Evolutionary conservation across 1,140 invertebrate genomes (phyloP).

Genomic region (Papilio xuthus): DNA sequence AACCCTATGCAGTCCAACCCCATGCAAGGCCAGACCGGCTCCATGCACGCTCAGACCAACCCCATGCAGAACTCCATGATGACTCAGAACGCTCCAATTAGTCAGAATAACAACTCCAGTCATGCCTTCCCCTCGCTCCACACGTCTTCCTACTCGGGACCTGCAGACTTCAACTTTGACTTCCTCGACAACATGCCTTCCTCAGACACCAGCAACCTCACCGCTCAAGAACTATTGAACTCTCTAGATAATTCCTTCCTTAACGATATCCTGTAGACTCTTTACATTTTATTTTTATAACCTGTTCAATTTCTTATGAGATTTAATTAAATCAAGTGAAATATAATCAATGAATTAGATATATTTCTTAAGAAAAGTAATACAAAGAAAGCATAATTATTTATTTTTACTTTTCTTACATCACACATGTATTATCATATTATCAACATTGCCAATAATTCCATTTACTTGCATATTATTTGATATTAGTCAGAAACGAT

Average conservation of each 20-base stretch:
- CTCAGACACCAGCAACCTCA: conserved; percentile 86
- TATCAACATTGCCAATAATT: too few species aligned
- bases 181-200: conserved; percentile 90
- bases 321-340: background rate
- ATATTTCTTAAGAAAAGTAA: background rate
- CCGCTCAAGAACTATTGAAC: conserved; percentile 89
- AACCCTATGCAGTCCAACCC: conserved; percentile 51
- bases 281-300: conserved; percentile 6
- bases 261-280: conserved; percentile 73
- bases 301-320: conserved; percentile 4
- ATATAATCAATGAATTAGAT: background rate
- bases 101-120: conserved; percentile 46
- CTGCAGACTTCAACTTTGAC: conserved; percentile 89
- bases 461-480: too few species aligned
- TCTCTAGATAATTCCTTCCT: conserved; percentile 82
- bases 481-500: too few species aligned
- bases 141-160: conserved; percentile 82
- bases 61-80: conserved; percentile 54
- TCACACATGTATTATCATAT: too few species aligned
- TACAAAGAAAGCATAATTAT: too few species aligned
- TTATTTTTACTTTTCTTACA: too few species aligned
- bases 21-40: conserved; percentile 57
- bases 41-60: conserved; percentile 56
- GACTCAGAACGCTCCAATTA: background rate
- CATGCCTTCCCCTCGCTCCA: conserved; percentile 70